These are phyloP conservation scores for Nyctalus aviator DNA, from an alignment of 2,797 vertebrate species.

Conservation along the genomic window DNA sequence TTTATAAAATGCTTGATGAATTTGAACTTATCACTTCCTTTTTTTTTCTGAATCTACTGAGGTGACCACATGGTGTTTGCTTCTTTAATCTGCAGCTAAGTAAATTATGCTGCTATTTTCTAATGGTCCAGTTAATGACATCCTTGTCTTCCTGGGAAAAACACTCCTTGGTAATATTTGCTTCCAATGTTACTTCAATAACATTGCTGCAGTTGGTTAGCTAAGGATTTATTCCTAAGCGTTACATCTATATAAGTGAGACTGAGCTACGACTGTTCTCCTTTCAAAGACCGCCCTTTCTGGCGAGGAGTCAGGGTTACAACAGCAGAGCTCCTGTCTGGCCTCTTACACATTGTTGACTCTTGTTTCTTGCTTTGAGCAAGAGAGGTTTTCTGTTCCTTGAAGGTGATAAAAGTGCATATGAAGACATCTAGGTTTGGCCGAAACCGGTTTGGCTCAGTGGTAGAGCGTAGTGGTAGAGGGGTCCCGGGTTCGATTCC, in stretches of 20 bases:
- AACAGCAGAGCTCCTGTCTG: not conserved
- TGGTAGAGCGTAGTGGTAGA: no score
- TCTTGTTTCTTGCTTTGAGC: not conserved
- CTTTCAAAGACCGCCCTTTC: not conserved
- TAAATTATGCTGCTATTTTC: not conserved
- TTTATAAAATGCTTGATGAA: not conserved
- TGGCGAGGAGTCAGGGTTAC: not conserved
- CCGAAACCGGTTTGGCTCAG: no score
- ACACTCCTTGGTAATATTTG: not conserved
- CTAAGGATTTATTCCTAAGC: conserved; percentile 9
- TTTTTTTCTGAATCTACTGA: not conserved
- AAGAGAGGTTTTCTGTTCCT: conserved; percentile 13
- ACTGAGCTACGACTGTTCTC: not conserved
- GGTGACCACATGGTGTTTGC: not conserved
- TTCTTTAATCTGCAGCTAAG: not conserved
- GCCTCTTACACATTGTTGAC: not conserved
- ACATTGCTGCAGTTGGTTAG: not conserved
- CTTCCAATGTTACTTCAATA: not conserved
- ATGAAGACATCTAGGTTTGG: not conserved
- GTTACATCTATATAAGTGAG: not conserved
- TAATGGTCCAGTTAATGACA: not conserved
- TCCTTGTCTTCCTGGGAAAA: not conserved
- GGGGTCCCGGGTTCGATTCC: no score
- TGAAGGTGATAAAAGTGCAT: not conserved
- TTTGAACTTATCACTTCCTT: not conserved